Conservation (phyloP, 1,140 invertebrate species). For the Propsilocerus akamusi region DNA sequence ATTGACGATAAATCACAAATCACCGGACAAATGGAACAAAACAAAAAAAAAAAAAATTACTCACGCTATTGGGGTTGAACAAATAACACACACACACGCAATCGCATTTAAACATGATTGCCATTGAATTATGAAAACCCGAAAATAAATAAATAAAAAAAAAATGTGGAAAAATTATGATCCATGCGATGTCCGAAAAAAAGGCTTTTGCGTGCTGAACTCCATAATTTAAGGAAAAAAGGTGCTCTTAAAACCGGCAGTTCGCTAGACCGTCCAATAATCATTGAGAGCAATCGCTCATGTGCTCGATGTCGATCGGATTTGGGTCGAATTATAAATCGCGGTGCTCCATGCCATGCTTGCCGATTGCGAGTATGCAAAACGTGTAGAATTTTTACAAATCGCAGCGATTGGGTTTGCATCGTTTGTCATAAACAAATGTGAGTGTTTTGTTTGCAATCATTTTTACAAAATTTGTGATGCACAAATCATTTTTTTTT, state of each 20-base stretch:
- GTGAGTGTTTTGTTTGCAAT: conserved; percentile 32
- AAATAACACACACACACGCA: too few species aligned
- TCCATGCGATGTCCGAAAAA: too few species aligned
- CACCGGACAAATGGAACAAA: too few species aligned
- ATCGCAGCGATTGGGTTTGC: conserved; percentile 48
- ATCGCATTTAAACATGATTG: too few species aligned
- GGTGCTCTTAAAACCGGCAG: conserved; percentile 29
- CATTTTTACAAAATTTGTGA: neutral
- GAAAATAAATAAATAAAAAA: too few species aligned
- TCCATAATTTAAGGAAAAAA: conserved; percentile 35
- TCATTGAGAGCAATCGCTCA: conserved; percentile 30
- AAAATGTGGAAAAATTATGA: too few species aligned
- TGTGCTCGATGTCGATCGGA: conserved; percentile 49
- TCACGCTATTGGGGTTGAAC: too few species aligned
- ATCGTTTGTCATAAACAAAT: conserved; percentile 52
- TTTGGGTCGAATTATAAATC: conserved; percentile 54
- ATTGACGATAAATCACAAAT: too few species aligned
- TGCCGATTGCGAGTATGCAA: conserved; percentile 55
- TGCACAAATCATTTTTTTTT: conserved; percentile 9
- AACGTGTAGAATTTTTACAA: conserved; percentile 43
- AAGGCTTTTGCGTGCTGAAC: conserved; percentile 44
- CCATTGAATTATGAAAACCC: too few species aligned
- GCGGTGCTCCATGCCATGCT: conserved; percentile 45
- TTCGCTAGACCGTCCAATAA: conserved; percentile 17
- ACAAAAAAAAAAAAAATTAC: too few species aligned